phyloP scores from a whole-genome alignment of 2,888 invertebrate genomes.

The Rugalucina vietnamica region DNA sequence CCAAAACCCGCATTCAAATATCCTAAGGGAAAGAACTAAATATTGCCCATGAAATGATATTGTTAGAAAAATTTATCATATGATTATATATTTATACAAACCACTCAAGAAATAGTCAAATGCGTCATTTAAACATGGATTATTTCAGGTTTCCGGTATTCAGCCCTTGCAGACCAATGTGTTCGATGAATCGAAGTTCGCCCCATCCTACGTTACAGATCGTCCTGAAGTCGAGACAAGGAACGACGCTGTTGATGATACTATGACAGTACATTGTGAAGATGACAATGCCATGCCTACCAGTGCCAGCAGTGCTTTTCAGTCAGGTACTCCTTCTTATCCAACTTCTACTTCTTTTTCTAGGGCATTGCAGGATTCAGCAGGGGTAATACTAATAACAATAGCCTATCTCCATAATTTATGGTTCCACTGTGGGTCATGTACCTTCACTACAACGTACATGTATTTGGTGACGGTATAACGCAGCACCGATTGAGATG shows the following conservation, averaged over 20 bases:
- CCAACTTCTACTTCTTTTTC: too few species aligned
- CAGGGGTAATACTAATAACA: too few species aligned
- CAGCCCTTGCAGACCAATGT: constrained; percentile 26
- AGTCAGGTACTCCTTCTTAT: too few species aligned
- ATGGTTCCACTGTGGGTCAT: too few species aligned
- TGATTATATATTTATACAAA: background rate
- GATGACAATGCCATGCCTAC: background rate
- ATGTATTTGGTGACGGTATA: too few species aligned
- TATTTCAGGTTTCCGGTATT: constrained; percentile 37
- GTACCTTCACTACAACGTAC: too few species aligned
- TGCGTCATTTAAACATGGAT: background rate
- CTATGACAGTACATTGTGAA: background rate
- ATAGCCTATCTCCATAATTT: too few species aligned
- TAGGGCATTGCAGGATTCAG: too few species aligned
- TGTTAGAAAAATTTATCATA: background rate
- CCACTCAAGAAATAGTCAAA: background rate
- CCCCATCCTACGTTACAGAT: constrained; percentile 37
- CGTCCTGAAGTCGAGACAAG: constrained; percentile 15
- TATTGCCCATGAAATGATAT: too few species aligned
- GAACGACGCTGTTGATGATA: background rate
- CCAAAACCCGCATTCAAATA: too few species aligned
- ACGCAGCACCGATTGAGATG: too few species aligned
- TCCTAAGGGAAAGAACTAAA: too few species aligned
- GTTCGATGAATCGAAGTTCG: constrained; percentile 34
- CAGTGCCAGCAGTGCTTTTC: constrained; percentile 7